These are phyloP conservation scores for Branchipolynoe longqiensis DNA, from an alignment of 2,888 invertebrate genomes.

Conservation along the genomic window DNA sequence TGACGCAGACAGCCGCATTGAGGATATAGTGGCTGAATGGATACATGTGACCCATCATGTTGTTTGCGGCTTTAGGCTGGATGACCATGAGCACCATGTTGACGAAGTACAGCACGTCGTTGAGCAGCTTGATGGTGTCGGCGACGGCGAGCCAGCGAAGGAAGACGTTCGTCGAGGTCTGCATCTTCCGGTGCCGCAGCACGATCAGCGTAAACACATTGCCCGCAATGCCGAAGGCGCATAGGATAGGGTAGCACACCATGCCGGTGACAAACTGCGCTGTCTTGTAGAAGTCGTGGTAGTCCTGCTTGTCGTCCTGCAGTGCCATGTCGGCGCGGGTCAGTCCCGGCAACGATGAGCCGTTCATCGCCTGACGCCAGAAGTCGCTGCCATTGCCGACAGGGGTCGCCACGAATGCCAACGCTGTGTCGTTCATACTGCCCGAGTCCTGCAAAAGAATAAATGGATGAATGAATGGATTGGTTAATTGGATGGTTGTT, in stretches of 20 bases:
- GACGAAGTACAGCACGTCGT: conserved; percentile 75
- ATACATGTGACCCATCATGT: conserved; percentile 72
- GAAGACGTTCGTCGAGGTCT: conserved; percentile 76
- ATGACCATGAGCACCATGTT: conserved; percentile 68
- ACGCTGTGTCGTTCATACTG: not conserved
- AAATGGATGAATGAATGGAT: no score
- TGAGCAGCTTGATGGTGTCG: conserved; percentile 75
- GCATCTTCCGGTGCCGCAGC: conserved; percentile 73
- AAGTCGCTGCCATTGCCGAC: not conserved
- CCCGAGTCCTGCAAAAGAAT: no score
- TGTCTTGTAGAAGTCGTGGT: conserved; percentile 72
- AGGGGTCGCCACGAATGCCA: not conserved
- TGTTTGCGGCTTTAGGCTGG: conserved; percentile 68
- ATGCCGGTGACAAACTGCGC: conserved; percentile 75
- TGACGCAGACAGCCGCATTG: conserved; percentile 74
- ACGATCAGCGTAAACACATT: conserved; percentile 75
- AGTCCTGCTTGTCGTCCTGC: conserved; percentile 46
- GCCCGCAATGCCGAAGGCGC: conserved; percentile 74
- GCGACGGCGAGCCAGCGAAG: conserved; percentile 75
- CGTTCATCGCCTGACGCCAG: not conserved
- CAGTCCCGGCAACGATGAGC: no score
- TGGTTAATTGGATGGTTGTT: no score
- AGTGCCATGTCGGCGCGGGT: no score
- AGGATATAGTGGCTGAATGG: conserved; percentile 78
- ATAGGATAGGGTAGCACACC: conserved; percentile 74